Conservation (phyloP, 2,113 vertebrate species). For the Pluvianellus socialis region DNA sequence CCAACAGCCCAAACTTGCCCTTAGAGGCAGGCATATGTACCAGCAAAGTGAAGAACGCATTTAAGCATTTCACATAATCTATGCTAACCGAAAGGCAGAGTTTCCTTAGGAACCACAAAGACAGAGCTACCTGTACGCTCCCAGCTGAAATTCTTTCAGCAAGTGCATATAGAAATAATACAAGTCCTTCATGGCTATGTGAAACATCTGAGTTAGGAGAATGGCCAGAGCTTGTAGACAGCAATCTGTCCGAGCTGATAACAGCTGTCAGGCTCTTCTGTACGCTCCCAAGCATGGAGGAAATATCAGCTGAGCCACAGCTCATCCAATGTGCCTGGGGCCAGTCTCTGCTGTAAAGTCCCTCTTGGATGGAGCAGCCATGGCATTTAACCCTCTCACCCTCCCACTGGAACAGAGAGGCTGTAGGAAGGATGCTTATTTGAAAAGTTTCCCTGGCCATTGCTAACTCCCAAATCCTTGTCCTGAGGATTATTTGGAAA, state of each 20-base stretch:
- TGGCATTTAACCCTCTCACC: background rate
- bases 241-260: background rate
- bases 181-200: background rate
- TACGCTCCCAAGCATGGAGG: background rate
- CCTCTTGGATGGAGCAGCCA: background rate
- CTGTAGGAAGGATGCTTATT: fast-evolving
- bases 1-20: background rate
- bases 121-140: background rate
- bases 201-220: background rate
- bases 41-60: background rate
- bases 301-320: background rate
- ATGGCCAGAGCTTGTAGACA: background rate
- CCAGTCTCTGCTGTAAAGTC: background rate
- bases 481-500: background rate
- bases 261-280: background rate
- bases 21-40: background rate
- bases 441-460: background rate
- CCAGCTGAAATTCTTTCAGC: background rate
- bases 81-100: background rate
- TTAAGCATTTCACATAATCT: background rate
- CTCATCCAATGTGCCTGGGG: background rate
- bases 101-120: background rate
- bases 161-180: background rate
- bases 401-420: background rate
- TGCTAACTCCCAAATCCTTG: background rate